Base-by-base conservation (phyloP, 2,888 invertebrate genomes). In the Callosobruchus maculatus region DNA sequence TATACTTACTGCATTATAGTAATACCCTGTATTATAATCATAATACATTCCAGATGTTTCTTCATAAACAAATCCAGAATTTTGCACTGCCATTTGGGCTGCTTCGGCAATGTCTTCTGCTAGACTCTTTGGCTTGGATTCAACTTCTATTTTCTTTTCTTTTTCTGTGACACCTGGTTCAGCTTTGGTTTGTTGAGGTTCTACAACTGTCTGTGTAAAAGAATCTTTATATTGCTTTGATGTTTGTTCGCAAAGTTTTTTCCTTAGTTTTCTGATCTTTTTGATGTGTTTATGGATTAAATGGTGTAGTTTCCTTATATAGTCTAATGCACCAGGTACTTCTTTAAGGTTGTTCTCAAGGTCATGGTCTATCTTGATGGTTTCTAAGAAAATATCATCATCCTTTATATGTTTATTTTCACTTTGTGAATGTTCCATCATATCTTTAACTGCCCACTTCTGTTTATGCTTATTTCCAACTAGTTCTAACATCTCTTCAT, bases 41-140 rank as follows among this genome's bases (percentile, higher is more conserved):
- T 96, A 96, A 87, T 96, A 97, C 88, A 96, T 90, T 78, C 96
- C 96, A 22, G 94, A 94, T 1, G 93, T 94, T 83, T 94, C 93
- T 79, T 97, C 96, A 87, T 94, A 96, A 30, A 95, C 93, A 90
- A 96, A 95, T 21, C 94, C 94, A 70, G 91, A 91, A 79, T 94
- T 90, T 80, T 92, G 91, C 83, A 93, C 86, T 3, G 93, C 94
- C 84, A 90, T 90, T 84, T 94, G 93, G 0, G 95, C 95, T 2
- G 91, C 94, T 84, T 93, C 90, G 71, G 92, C 93, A 71, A 95
- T 94, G 87, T 95, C 93, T 68, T 94, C 93, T 0, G 92, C 90
- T 79, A 95, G 90, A 82, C 89, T 91, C 84, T 84, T 82, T 71
- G 77, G 74, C 70, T 80, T 74, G 30, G 72, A 71, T 20, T 74